These are phyloP conservation scores for Anniella stebbinsi DNA, from an alignment of 2,797 vertebrate species.

Conservation along the genomic window DNA sequence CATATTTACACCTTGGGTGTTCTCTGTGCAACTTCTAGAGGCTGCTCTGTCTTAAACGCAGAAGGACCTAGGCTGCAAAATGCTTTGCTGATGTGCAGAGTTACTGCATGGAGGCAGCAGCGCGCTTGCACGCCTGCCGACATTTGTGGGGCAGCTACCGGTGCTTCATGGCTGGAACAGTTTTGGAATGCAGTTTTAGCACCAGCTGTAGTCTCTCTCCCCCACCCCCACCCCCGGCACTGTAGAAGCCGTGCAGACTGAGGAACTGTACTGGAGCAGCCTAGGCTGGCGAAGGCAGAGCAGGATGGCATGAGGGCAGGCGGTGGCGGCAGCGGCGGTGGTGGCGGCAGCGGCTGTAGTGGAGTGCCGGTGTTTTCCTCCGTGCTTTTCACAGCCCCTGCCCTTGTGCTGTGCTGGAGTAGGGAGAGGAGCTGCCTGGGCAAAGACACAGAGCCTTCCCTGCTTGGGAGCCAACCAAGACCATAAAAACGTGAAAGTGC, in stretches of 20 bases:
- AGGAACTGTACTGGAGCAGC: background rate
- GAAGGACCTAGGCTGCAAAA: background rate
- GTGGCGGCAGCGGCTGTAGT: no score
- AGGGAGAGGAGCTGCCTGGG: background rate
- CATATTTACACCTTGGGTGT: background rate
- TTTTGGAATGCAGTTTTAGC: background rate
- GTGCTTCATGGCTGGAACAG: background rate
- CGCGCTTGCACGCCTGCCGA: background rate
- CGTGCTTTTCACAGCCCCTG: no score
- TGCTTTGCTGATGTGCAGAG: background rate
- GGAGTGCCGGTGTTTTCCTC: background rate
- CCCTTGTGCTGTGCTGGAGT: background rate
- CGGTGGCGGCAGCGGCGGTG: no score
- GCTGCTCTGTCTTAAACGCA: no score
- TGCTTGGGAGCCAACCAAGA: background rate
- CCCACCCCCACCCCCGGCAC: background rate
- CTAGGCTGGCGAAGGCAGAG: background rate
- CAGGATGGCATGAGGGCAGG: background rate
- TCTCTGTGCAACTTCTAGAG: background rate
- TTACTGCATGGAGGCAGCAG: no score
- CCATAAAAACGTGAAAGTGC: background rate
- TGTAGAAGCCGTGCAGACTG: background rate
- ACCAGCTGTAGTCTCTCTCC: background rate
- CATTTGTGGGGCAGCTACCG: background rate
- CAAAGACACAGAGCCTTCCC: fast-evolving